Evolutionary conservation across 1,140 invertebrate species (phyloP).

Genomic region (Aradophagus sp.): DNA sequence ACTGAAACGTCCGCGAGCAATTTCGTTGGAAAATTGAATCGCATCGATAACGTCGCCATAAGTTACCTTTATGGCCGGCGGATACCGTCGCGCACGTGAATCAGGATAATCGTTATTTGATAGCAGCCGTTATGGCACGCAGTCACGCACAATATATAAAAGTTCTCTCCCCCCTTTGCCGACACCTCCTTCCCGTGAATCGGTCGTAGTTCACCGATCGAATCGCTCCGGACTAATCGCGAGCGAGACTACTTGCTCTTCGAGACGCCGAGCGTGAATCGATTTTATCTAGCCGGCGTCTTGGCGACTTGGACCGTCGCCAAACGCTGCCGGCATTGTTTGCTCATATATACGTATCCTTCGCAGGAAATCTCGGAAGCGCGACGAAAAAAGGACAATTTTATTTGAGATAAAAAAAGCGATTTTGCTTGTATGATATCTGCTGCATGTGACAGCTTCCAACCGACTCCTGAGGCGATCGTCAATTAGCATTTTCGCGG

Average conservation of each 20-base stretch:
- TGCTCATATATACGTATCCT: too few relatives aligned
- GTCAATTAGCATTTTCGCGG: too few relatives aligned
- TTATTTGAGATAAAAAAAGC: too few relatives aligned
- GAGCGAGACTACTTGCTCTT: slow-evolving; percentile 4
- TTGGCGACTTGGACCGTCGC: slow-evolving; percentile 19
- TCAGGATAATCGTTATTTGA: slow-evolving; percentile 54
- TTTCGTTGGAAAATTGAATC: slow-evolving; percentile 45
- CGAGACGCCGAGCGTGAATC: slow-evolving; percentile 12
- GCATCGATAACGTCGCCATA: slow-evolving; percentile 38
- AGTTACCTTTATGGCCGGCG: slow-evolving; percentile 38
- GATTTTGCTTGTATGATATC: too few relatives aligned
- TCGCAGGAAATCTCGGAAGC: too few relatives aligned
- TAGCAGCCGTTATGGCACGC: slow-evolving; percentile 35
- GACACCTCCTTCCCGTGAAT: slow-evolving; percentile 27
- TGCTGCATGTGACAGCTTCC: too few relatives aligned
- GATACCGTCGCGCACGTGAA: slow-evolving; percentile 33
- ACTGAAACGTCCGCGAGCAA: slow-evolving; percentile 17
- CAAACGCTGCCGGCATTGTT: slow-evolving; percentile 7
- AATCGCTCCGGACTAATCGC: slow-evolving; percentile 39
- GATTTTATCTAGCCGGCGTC: slow-evolving; percentile 44
- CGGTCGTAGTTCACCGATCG: slow-evolving; percentile 51
- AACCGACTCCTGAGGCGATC: too few relatives aligned
- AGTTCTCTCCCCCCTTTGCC: slow-evolving; percentile 32
- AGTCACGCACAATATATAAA: slow-evolving; percentile 49
- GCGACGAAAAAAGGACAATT: too few relatives aligned